Evolutionary conservation across 2,797 vertebrate genomes (phyloP), one percentile per base, ranked within the genome.

Genomic region (Salmo trutta): DNA sequence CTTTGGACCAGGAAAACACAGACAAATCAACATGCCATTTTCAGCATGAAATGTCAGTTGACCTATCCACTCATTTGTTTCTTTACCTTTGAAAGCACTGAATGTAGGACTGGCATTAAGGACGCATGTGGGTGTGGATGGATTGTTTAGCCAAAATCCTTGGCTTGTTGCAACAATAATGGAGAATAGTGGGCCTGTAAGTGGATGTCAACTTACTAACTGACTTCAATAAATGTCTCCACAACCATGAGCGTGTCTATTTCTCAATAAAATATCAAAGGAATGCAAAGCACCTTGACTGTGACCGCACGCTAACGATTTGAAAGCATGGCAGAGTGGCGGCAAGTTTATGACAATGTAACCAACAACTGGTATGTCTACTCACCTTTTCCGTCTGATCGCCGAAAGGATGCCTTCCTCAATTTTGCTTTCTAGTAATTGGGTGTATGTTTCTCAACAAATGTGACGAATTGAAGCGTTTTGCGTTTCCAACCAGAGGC

Each of bases 401-500:
- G 17, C 29, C 29, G 29, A 67, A 2, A 16, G 24, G 10, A 29
- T 3, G 27, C 65, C 65, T 10, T 16, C 24, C 65, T 31, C 27
- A 7, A 15, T 31, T 5, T 6, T 67, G 51, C 24, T 16, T 16
- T 72, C 14, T 52, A 10, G 7, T 19, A 19, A 8, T 53, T 52
- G n/a, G 56, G n/a, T 8, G 24, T n/a, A 33, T 67, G 65, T 29
- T 67, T 14, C 27, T 67, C 24, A 27, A 27, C 24, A 29, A 66
- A 66, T 29, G 62, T 7, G 47, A 24, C 24, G 4, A 65, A 27
- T 65, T 6, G 1, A 41, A 41, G 36, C 19, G n/a, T 41, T 24
- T 82, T 88, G 80, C 85, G 84, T 75, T 87, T 91, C 84, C 79
- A 87, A 95, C 85, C 95, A 99, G 98, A 98, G 95, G 96, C 96